Evolutionary conservation across 2,888 invertebrate species (phyloP), one percentile per base, ranked within the genome.

Genomic region (Dugesia japonica): DNA sequence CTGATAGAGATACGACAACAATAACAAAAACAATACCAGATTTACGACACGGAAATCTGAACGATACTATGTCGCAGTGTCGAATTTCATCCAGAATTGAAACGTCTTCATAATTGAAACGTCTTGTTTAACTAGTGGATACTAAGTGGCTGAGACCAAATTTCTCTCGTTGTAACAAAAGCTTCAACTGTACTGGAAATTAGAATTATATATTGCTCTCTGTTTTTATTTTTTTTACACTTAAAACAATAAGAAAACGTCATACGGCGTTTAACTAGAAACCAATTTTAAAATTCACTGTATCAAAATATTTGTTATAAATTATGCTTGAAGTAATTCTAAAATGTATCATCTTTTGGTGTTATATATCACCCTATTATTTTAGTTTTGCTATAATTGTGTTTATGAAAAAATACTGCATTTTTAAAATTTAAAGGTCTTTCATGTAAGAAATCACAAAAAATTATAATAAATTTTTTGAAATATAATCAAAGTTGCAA

Each of bases 1-100:
- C 56, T 56, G 56, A 56, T 56, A 56, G 56, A 56, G 56, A 56
- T 56, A 56, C 56, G 56, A 56, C 56, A 56, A 56, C 56, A 56
- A 56, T 56, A 56, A 56, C 56, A 56, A 56, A 56, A 56, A 56
- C 56, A 56, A 56, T 56, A 56, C 56, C 56, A 56, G 56, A 56
- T 56, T 56, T 56, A 56, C 23, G 56, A 56, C 56, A 56, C 56
- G 56, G 56, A 56, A 56, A 56, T 56, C 56, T 56, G 56, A 56
- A 56, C 56, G 56, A 56, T n/a, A 56, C 56, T 56, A 23, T 56
- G 20, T 20, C 7, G 17, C 1, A 56, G 56, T 56, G 56, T 56
- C 56, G n/a, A 56, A 56, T 56, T 56, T 9, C 56, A 56, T 56
- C 56, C 56, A 56, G 56, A 56, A 56, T 56, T 56, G 56, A 56